A percentile compares a stretch with the other conserved stretches of the same genome.
Evolutionary conservation across 2,888 invertebrate genomes (phyloP).

Genomic region (Boloria euphrosyne): DNA sequence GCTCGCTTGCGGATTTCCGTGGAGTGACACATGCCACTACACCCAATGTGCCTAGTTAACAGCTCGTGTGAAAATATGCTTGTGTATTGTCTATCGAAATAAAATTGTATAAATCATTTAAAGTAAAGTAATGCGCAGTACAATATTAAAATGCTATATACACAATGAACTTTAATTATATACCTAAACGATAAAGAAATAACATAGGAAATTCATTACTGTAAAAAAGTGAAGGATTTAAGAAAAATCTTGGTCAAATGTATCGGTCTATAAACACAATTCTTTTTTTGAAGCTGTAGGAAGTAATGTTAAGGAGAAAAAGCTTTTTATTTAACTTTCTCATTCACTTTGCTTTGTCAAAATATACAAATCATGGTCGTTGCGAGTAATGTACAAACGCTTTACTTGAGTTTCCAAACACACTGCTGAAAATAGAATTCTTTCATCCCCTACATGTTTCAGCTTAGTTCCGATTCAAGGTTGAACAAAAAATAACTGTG

Average conservation of each 20-base stretch:
- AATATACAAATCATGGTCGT: slow-evolving; percentile 13
- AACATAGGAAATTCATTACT: not conserved
- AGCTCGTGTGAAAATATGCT: not conserved
- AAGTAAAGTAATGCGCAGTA: not conserved
- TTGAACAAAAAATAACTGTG: slow-evolving; percentile 9
- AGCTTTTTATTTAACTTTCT: slow-evolving; percentile 12
- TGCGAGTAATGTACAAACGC: not conserved
- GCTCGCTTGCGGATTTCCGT: slow-evolving; percentile 8
- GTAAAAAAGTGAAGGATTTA: slow-evolving; percentile 2
- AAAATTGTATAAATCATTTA: slow-evolving; percentile 3
- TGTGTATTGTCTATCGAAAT: not conserved
- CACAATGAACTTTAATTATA: no score
- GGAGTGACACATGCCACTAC: slow-evolving; percentile 9
- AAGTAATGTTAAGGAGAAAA: slow-evolving; percentile 15
- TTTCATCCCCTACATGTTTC: slow-evolving; percentile 10
- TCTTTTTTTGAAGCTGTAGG: slow-evolving; percentile 8
- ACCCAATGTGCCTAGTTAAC: slow-evolving; percentile 4
- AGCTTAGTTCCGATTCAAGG: slow-evolving; percentile 15
- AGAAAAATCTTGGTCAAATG: slow-evolving; percentile 11
- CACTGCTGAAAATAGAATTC: slow-evolving; percentile 21
- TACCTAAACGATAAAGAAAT: no score
- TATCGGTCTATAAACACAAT: slow-evolving; percentile 10
- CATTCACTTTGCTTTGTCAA: slow-evolving; percentile 6
- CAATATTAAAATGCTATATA: not conserved
- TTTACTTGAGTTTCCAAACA: slow-evolving; percentile 16